These are phyloP conservation scores for Trilocha varians DNA, from an alignment of 2,888 invertebrate species.

Conservation along the genomic window DNA sequence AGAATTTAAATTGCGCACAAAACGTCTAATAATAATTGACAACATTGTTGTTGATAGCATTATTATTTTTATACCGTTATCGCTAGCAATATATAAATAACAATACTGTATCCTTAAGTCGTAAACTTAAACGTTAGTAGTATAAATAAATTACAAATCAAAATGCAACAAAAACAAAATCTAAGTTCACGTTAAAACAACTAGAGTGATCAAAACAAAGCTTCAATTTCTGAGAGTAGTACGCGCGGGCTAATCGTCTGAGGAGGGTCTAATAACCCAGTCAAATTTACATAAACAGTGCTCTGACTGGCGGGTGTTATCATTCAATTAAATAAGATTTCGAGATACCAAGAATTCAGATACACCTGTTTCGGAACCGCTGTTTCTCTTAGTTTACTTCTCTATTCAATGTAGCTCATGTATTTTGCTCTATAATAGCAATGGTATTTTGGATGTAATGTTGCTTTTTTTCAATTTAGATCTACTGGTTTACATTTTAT, in stretches of 20 bases:
- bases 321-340: constrained; percentile 70
- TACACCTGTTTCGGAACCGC: constrained; percentile 42
- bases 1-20: no score
- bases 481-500: no score
- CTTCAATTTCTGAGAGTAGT: constrained; percentile 29
- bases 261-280: constrained; percentile 53
- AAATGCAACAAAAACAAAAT: constrained; percentile 2
- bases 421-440: no score
- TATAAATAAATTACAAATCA: no score
- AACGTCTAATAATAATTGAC: no score
- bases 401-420: neutral
- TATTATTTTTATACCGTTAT: no score
- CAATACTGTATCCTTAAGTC: no score
- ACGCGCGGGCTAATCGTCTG: constrained; percentile 39
- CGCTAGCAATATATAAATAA: no score
- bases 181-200: constrained; percentile 17
- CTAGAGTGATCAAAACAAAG: constrained; percentile 37
- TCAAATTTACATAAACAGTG: constrained; percentile 67
- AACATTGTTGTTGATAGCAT: no score
- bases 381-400: constrained; percentile 11
- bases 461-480: neutral
- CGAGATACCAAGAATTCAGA: constrained; percentile 38
- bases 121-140: no score
- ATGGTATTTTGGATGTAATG: neutral
- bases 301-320: constrained; percentile 65